These are phyloP conservation scores for Enteromius anoplus DNA, from an alignment of 2,797 vertebrate species.

Conservation along the genomic window DNA sequence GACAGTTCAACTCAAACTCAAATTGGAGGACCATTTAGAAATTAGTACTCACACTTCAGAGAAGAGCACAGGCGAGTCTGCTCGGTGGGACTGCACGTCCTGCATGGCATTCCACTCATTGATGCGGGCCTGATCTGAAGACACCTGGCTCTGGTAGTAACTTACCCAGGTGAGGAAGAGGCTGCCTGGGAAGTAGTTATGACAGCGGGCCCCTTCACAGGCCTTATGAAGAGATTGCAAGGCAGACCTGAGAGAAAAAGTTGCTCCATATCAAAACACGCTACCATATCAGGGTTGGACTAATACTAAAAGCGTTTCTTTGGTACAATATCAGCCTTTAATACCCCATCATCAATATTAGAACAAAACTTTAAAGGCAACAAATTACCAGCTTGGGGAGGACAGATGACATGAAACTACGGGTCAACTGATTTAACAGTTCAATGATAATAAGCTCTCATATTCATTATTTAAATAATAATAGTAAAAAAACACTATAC, in stretches of 20 bases:
- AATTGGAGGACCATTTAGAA: not conserved
- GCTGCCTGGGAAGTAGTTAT: constrained; percentile 97
- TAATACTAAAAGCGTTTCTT: not conserved
- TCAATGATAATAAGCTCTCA: not conserved
- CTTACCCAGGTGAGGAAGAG: constrained; percentile 98
- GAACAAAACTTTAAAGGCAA: no score
- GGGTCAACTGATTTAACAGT: not conserved
- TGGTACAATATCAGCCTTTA: not conserved
- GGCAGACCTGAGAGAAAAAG: constrained; percentile 83
- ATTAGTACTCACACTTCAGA: constrained; percentile 90
- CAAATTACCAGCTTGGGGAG: no score
- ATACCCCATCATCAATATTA: not conserved
- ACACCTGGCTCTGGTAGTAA: constrained; percentile 96
- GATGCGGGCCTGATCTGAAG: constrained; percentile 91
- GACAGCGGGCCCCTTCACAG: constrained; percentile 91
- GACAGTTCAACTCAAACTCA: not conserved
- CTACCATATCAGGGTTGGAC: not conserved
- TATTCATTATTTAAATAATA: not conserved
- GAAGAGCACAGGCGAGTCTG: constrained; percentile 93
- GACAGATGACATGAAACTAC: not conserved
- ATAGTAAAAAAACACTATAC: no score
- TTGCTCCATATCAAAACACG: not conserved
- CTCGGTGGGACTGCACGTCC: constrained; percentile 94
- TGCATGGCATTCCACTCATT: constrained; percentile 99
- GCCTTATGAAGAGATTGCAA: constrained; percentile 97